Percentiles rank a stretch among this genome's conserved stretches.
These are phyloP conservation scores for Tolypeutes matacus DNA, from an alignment of 2,797 vertebrate species.

Conservation along the genomic window DNA sequence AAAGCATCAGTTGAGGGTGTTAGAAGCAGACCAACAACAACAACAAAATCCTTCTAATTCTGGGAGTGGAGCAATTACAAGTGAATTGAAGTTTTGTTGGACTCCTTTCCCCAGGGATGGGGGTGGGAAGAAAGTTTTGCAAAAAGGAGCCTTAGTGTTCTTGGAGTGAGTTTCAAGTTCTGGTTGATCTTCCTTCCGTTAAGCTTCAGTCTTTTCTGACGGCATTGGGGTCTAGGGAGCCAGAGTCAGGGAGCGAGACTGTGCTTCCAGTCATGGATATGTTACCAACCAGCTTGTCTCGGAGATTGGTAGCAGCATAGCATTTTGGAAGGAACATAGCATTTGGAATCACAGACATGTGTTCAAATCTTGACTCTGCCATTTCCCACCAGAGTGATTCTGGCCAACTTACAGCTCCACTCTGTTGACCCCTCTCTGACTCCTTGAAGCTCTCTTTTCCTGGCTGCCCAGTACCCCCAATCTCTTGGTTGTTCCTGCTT, in stretches of 20 bases:
- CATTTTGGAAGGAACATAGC: neutral
- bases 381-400: neutral
- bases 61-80: constrained; percentile 83
- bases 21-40: constrained; percentile 80
- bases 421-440: neutral
- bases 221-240: constrained; percentile 75
- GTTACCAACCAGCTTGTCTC: neutral
- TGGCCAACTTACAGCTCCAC: neutral
- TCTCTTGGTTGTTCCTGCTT: neutral
- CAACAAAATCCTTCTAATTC: constrained; percentile 74
- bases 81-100: constrained; percentile 83
- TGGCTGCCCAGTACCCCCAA: rapidly evolving
- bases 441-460: neutral
- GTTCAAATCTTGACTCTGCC: constrained; percentile 18
- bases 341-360: constrained; percentile 10
- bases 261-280: neutral
- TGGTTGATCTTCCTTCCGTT: constrained; percentile 79
- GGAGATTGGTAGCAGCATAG: neutral
- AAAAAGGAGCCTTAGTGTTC: constrained; percentile 72
- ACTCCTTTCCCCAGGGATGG: constrained; percentile 76
- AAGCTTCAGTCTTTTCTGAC: constrained; percentile 63
- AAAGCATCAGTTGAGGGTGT: constrained; percentile 83
- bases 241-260: neutral
- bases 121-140: constrained; percentile 79
- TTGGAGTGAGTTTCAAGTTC: constrained; percentile 77